Conservation (phyloP, 2,113 vertebrate species). For the Myotis lucifugus region DNA sequence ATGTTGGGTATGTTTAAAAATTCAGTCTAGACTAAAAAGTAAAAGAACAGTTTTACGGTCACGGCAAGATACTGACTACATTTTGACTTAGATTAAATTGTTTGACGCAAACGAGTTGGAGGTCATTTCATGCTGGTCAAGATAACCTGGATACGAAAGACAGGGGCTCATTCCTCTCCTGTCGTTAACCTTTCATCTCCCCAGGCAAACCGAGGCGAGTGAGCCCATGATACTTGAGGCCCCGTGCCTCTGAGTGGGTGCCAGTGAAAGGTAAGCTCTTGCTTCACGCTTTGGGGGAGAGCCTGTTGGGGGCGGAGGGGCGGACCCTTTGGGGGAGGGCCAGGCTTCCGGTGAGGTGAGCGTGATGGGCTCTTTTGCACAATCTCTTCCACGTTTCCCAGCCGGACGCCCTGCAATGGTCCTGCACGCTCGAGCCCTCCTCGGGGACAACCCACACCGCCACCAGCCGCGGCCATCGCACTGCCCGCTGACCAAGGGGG, state of each 20-base stretch:
- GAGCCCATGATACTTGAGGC: not conserved
- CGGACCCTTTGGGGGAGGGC: not conserved
- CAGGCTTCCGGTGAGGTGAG: not conserved
- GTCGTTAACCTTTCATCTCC: not conserved
- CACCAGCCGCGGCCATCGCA: not conserved
- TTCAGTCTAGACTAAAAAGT: not conserved
- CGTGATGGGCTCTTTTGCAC: not conserved
- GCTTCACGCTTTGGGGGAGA: rapidly evolving
- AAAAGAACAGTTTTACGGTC: not conserved
- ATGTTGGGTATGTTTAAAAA: not conserved
- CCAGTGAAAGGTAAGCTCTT: not conserved
- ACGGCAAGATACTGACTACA: not conserved
- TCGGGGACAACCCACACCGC: rapidly evolving
- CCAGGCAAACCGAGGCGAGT: not conserved
- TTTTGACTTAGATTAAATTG: not conserved
- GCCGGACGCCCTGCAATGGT: not conserved
- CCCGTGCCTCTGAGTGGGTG: not conserved
- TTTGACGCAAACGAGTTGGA: not conserved
- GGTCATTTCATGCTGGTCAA: not conserved
- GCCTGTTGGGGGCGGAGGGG: not conserved
- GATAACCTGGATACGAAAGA: not conserved
- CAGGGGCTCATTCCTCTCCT: not conserved
- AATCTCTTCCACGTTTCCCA: not conserved
- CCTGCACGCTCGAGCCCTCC: not conserved
- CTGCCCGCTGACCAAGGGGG: not conserved